These are phyloP conservation scores for Nerophis ophidion DNA, from an alignment of 2,113 vertebrate species.

Conservation along the genomic window DNA sequence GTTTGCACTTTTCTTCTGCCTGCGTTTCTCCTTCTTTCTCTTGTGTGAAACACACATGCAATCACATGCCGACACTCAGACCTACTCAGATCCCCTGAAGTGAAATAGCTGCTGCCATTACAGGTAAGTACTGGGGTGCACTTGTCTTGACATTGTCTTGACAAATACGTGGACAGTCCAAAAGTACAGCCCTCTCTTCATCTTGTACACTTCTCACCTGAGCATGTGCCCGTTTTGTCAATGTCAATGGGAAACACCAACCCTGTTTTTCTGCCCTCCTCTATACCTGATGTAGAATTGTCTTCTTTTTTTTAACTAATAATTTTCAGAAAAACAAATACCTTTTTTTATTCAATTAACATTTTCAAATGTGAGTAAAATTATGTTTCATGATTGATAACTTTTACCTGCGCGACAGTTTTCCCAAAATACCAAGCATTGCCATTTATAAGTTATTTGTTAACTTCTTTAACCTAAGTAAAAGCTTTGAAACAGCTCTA, in stretches of 20 bases:
- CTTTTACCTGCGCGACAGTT: too few species aligned
- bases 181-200: constrained; percentile 21
- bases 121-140: constrained; percentile 44
- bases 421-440: too few species aligned
- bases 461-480: too few species aligned
- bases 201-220: constrained; percentile 16
- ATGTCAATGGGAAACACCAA: constrained; percentile 7
- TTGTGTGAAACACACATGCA: constrained; percentile 28
- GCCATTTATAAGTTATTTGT: too few species aligned
- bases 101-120: constrained; percentile 53
- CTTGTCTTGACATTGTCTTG: constrained; percentile 56
- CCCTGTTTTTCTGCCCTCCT: not conserved
- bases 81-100: constrained; percentile 47
- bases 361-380: too few species aligned
- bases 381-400: too few species aligned
- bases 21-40: constrained; percentile 23
- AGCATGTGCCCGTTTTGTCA: not conserved
- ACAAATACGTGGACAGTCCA: constrained; percentile 45
- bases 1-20: constrained; percentile 29
- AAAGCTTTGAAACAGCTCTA: too few species aligned
- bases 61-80: constrained; percentile 30
- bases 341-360: too few species aligned
- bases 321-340: too few species aligned
- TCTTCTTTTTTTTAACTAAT: too few species aligned
- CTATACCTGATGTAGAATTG: not conserved